Base-by-base conservation (phyloP, 2,113 vertebrate species). In the Pogonocichla stellata region DNA sequence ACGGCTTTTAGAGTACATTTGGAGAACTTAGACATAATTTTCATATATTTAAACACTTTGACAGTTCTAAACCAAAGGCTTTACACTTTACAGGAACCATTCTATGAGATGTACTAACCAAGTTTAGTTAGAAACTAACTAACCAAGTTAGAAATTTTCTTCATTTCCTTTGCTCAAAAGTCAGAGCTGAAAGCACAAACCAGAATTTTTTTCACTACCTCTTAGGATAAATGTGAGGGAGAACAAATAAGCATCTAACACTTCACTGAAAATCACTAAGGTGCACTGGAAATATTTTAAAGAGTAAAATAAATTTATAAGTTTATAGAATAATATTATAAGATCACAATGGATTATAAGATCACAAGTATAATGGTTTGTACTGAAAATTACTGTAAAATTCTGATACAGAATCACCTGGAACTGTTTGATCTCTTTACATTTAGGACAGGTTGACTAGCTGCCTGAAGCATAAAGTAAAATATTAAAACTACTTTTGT, bases 171-270 rank as follows among this genome's bases (percentile, higher is more conserved):
- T 73, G 12, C 23, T 86, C 28, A 57, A 75, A 95, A 88, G 4
- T 20, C 34, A 65, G 29, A 69, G 6, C 9, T 88, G 24, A 92
- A 80, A 92, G 61, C 5, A 83, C 11, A 51, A n/a, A 57, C 8
- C 12, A 34, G 54, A 60, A 40, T 4, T 43, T 67, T 65, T 85
- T 75, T 62, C 36, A 45, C 17, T 75, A 28, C 3, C 3, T 22
- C 33, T 51, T 45, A 36, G 25, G 7, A 45, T 43, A 38, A 60
- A 72, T 4, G 2, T n/a, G 25, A 2, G 3, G 3, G 0, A n/a
- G 19, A 24, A 7, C 17, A 29, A 10, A 17, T 33, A 28, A 51
- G 7, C 36, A 28, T 65, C 12, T 34, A 13, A 87, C 34, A 12
- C 51, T 38, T 69, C n/a, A 38, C 12, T 64, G 18, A 54, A 83